Evolutionary conservation across 2,888 invertebrate species (phyloP), one percentile per base, ranked within the genome.

Genomic region (Empis livida): DNA sequence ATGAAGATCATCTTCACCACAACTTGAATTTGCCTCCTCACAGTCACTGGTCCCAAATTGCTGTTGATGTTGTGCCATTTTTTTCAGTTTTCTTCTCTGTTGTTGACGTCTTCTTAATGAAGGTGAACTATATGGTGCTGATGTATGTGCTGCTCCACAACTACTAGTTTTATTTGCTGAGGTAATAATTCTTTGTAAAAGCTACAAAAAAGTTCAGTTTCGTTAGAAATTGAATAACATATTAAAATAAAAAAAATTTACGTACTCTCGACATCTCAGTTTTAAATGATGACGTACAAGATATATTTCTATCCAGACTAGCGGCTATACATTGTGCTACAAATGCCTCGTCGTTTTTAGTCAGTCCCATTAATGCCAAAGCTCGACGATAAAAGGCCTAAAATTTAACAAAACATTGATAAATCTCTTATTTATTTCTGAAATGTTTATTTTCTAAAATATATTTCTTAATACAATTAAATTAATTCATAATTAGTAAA

Each of bases 351-450:
- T 77, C 76, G 53, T 70, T 64, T 14, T 69, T 63, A 14, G 71
- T 71, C 44, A 76, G 58, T 9, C 71, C 72, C 51, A 65, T 64
- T 37, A 77, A 62, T 2, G 75, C 74, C 56, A 70, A 61, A 5
- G 74, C 74, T 50, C 74, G 71, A 43, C 75, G 57, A 56, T 72
- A 74, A 56, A 76, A 73, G 3, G 74, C 75, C 74, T 76, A 59
- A 57, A 17, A 42, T 35, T 4, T 30, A 16, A n/a, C n/a, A 0
- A 44, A 6, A 9, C 10, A n/a, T 16, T 6, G 4, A 32, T 6
- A 13, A 32, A 32, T n/a, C n/a, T n/a, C n/a, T n/a, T n/a, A n/a
- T n/a, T 32, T 20, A 20, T 20, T 20, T 5, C 6, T 20, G 20
- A 20, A 27, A 27, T 4, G 9, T 27, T 8, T 6, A 27, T 27